Percentiles rank a stretch among this genome's conserved stretches.
Conservation (phyloP, 2,113 vertebrate genomes). For the Corvus moneduloides region DNA sequence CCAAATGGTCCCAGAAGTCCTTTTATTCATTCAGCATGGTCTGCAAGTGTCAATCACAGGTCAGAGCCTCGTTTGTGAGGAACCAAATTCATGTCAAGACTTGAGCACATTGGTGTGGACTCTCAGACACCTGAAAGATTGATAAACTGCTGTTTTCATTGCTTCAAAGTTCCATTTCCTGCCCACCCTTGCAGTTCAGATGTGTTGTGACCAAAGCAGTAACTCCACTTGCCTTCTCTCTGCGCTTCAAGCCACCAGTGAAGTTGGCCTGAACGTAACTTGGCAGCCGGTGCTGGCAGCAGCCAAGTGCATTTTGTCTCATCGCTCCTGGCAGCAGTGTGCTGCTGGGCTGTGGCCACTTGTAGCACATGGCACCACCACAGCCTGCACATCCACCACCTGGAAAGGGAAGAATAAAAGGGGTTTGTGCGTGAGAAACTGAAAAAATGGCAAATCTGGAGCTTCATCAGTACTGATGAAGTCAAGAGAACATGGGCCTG, state of each 20-base stretch:
- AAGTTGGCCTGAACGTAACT: background rate
- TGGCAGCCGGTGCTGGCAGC: background rate
- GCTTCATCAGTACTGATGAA: background rate
- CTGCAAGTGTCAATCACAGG: background rate
- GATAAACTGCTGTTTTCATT: background rate
- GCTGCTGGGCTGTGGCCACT: background rate
- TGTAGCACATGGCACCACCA: background rate
- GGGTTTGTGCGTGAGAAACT: background rate
- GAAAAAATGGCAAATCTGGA: background rate
- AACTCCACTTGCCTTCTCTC: background rate
- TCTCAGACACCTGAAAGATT: background rate
- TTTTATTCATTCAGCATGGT: accelerated
- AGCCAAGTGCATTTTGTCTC: background rate
- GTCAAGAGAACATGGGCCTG: background rate
- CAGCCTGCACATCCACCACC: background rate
- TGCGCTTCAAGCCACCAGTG: background rate
- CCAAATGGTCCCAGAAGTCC: background rate
- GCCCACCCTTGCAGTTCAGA: background rate
- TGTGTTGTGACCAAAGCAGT: background rate
- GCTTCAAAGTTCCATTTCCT: background rate
- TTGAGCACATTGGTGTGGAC: accelerated
- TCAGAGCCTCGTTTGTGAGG: background rate
- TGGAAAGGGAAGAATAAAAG: background rate
- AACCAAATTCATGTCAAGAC: background rate
- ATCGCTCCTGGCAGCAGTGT: accelerated